Conservation (phyloP, 2,113 vertebrate genomes). For the Chloropsis hardwickii region DNA sequence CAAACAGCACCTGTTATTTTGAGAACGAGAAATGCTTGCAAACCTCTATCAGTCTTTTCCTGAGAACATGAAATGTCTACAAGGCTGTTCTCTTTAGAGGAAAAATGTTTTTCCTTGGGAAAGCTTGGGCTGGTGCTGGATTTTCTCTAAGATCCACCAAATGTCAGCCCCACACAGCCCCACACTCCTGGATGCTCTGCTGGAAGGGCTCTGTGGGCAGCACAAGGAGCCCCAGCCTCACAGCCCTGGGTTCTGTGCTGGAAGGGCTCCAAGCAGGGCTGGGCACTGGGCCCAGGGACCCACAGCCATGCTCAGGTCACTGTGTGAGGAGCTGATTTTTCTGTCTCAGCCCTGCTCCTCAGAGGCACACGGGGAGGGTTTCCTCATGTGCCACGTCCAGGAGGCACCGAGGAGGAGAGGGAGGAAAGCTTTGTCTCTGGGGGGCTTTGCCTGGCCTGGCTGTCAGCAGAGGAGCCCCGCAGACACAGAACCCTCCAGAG, state of each 20-base stretch:
- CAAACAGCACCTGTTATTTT: no score
- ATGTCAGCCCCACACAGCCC: no score
- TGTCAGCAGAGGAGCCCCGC: background rate
- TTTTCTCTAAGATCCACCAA: no score
- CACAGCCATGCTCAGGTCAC: background rate
- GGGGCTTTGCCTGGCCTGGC: background rate
- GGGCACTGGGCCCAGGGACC: background rate
- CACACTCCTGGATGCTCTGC: no score
- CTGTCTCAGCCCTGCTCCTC: background rate
- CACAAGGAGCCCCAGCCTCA: background rate
- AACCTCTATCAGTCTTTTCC: no score
- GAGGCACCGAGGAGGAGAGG: background rate
- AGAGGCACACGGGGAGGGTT: accelerated
- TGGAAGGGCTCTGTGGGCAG: background rate
- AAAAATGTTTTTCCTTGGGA: no score
- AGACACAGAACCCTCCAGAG: background rate
- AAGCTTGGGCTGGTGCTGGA: no score
- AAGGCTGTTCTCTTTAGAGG: no score
- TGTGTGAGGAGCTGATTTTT: accelerated
- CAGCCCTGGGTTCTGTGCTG: accelerated
- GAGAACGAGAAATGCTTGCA: no score
- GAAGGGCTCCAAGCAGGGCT: background rate
- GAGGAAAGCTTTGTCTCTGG: background rate
- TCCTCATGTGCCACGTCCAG: no score
- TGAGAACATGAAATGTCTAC: no score